phyloP scores from a whole-genome alignment of 2,888 invertebrate species.

The Apamea epomidion region DNA sequence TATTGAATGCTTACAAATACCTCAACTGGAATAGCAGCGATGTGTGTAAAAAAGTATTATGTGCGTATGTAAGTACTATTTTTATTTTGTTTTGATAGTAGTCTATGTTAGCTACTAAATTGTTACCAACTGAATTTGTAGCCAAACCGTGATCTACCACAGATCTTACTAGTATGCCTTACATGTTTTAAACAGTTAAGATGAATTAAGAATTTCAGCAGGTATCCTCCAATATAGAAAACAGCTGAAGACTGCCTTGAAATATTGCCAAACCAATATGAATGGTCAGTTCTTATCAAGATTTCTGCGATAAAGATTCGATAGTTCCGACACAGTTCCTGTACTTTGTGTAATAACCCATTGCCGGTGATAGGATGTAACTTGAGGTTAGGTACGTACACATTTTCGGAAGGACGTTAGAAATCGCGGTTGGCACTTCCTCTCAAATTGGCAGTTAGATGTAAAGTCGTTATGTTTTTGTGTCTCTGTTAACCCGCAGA shows the following conservation, averaged over 20 bases:
- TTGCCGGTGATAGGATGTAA: conserved; percentile 73
- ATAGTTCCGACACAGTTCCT: conserved; percentile 58
- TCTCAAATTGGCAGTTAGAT: conserved; percentile 56
- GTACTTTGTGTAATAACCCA: conserved; percentile 66
- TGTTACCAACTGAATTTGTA: conserved; percentile 1
- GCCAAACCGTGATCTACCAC: background rate
- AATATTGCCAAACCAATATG: conserved; percentile 52
- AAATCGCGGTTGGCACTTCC: conserved; percentile 81
- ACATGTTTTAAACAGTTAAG: background rate
- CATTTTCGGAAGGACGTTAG: conserved; percentile 82
- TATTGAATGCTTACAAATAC: conserved; percentile 43
- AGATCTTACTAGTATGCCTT: background rate
- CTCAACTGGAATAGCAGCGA: conserved; percentile 39
- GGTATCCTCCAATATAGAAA: conserved; percentile 19
- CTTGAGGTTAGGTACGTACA: conserved; percentile 57
- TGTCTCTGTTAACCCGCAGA: conserved; percentile 12
- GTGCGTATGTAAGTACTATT: conserved; percentile 62
- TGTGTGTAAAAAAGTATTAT: conserved; percentile 44
- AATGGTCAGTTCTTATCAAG: conserved; percentile 56
- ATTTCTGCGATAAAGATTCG: conserved; percentile 58
- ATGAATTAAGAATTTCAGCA: background rate
- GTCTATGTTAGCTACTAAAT: conserved; percentile 8
- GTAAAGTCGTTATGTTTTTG: conserved; percentile 31
- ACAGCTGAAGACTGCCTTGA: conserved; percentile 40
- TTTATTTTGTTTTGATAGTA: conserved; percentile 44